Conservation (phyloP, 2,888 invertebrate species). For the Dione juno region DNA sequence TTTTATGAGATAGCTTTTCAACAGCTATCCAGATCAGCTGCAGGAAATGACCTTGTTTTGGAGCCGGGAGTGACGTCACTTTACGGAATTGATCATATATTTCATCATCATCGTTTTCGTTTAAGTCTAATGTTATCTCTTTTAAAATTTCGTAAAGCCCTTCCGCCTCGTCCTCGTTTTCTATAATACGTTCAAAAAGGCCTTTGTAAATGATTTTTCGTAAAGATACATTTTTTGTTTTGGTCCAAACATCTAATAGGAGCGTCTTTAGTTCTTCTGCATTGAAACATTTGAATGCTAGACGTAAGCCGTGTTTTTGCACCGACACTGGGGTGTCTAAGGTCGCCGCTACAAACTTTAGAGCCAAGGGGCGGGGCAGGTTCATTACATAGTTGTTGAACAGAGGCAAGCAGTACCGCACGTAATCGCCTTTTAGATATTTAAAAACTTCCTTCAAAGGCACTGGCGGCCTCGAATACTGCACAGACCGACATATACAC, state of each 20-base stretch:
- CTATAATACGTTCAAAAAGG: slow-evolving; percentile 52
- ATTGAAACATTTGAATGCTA: slow-evolving; percentile 60
- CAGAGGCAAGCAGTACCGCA: slow-evolving; percentile 57
- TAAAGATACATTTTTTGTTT: slow-evolving; percentile 59
- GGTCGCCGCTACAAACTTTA: slow-evolving; percentile 55
- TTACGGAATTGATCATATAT: slow-evolving; percentile 51
- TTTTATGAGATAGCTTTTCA: slow-evolving; percentile 52
- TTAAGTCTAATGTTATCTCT: slow-evolving; percentile 53
- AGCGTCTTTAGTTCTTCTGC: slow-evolving; percentile 53
- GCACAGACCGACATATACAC: slow-evolving; percentile 58
- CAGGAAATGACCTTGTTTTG: slow-evolving; percentile 50
- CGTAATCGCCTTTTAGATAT: slow-evolving; percentile 63
- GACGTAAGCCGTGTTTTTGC: slow-evolving; percentile 62
- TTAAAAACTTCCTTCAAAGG: slow-evolving; percentile 51
- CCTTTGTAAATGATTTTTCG: slow-evolving; percentile 56
- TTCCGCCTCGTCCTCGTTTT: slow-evolving; percentile 46
- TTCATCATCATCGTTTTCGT: slow-evolving; percentile 58
- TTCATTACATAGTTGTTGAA: slow-evolving; percentile 57
- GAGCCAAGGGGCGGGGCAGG: slow-evolving; percentile 52
- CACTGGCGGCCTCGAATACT: slow-evolving; percentile 59
- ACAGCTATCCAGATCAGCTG: slow-evolving; percentile 56
- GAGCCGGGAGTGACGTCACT: slow-evolving; percentile 47
- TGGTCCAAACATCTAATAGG: slow-evolving; percentile 55
- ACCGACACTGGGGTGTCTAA: slow-evolving; percentile 59
- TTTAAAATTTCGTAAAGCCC: slow-evolving; percentile 56